Evolutionary conservation across 2,797 vertebrate species (phyloP).

Genomic region (Alca torda): DNA sequence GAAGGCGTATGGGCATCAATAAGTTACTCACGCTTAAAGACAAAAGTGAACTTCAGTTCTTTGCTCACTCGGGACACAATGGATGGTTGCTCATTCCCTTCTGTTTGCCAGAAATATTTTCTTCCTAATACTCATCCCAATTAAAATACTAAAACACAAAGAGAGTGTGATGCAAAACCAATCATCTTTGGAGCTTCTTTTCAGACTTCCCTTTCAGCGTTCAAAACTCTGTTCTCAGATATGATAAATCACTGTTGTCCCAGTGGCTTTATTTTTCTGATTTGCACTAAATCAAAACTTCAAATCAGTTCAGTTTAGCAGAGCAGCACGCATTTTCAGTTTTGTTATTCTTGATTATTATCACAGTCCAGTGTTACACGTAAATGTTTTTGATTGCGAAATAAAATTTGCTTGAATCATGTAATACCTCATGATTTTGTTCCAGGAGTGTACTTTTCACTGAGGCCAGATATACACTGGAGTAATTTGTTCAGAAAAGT

Average conservation of each 20-base stretch:
- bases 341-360: not conserved
- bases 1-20: not conserved
- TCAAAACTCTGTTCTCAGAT: not conserved
- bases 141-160: not conserved
- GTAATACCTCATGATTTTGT: not conserved
- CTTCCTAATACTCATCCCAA: not conserved
- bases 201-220: not conserved
- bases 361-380: not conserved
- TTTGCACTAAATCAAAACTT: not conserved
- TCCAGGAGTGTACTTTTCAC: not conserved
- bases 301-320: not conserved
- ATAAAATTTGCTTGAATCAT: not conserved
- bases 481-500: not conserved
- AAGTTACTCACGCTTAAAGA: not conserved
- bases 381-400: not conserved
- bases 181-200: not conserved
- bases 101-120: not conserved
- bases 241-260: not conserved
- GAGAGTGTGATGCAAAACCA: not conserved
- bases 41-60: not conserved
- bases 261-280: not conserved
- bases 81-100: not conserved
- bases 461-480: not conserved
- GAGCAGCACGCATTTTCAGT: not conserved
- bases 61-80: not conserved